Percentiles rank a stretch among this genome's conserved stretches.
Conservation (phyloP, 2,888 invertebrate genomes). For the Lasioglossum figueresi region DNA sequence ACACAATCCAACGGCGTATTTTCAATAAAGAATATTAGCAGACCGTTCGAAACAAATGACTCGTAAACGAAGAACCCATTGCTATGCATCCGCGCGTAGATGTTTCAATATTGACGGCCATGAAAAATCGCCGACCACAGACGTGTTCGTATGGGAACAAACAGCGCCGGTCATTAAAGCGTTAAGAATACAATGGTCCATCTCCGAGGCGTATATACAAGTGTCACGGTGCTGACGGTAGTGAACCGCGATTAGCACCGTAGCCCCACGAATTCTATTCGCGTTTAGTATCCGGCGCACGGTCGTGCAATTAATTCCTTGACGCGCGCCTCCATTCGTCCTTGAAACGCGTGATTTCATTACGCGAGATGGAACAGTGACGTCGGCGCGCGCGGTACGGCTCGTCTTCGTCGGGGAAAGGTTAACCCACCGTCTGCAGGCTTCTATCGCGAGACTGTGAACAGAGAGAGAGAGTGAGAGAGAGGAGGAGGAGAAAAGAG, state of each 20-base stretch:
- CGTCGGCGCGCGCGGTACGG: not conserved
- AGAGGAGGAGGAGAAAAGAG: no score
- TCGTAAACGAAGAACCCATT: not conserved
- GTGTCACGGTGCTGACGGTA: not conserved
- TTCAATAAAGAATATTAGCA: not conserved
- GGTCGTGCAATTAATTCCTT: constrained; percentile 39
- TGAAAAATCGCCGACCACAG: not conserved
- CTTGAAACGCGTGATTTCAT: constrained; percentile 61
- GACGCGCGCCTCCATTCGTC: constrained; percentile 29
- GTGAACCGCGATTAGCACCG: not conserved
- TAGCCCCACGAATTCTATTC: not conserved
- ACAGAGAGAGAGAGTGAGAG: not conserved
- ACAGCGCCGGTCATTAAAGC: not conserved
- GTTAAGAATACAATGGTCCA: constrained; percentile 3
- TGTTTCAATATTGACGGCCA: not conserved
- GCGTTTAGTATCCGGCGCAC: not conserved
- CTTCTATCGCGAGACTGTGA: constrained; percentile 26
- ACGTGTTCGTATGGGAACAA: not conserved
- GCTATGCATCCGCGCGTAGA: not conserved
- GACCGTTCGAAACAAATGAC: not conserved
- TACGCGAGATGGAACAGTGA: constrained; percentile 44
- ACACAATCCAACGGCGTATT: no score
- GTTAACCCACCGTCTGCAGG: constrained; percentile 53
- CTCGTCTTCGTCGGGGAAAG: constrained; percentile 40
- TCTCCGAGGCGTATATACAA: not conserved